phyloP scores from a whole-genome alignment of 2,797 vertebrate genomes.

The Mormyrus hasselquistii region DNA sequence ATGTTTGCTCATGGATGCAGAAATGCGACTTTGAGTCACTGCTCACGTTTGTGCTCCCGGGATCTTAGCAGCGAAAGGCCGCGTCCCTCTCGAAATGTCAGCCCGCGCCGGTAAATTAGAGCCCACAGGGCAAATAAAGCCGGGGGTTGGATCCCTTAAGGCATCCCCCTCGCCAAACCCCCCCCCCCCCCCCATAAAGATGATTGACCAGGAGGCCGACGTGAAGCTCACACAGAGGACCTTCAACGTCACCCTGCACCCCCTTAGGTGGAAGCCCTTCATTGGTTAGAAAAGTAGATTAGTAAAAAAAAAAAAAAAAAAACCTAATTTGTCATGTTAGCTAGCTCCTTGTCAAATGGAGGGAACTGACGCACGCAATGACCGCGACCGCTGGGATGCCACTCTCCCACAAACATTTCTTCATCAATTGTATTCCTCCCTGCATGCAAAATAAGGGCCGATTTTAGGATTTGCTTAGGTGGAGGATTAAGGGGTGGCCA shows the following conservation, averaged over 20 bases:
- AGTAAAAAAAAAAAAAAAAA: neutral
- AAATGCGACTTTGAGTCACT: neutral
- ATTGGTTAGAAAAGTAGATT: neutral
- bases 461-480: neutral
- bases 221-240: neutral
- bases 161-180: constrained; percentile 38
- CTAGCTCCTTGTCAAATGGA: neutral
- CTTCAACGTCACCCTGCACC: neutral
- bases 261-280: neutral
- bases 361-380: neutral
- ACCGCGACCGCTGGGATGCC: neutral
- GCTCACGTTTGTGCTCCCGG: neutral
- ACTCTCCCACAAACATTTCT: neutral
- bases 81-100: neutral
- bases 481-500: neutral
- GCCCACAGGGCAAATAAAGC: constrained; percentile 30
- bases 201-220: constrained; percentile 30
- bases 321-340: neutral
- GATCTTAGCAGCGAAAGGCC: neutral
- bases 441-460: neutral
- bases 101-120: constrained; percentile 19
- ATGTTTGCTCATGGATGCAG: neutral
- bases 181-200: constrained; percentile 20
- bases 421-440: neutral
- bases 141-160: constrained; percentile 30